Conservation (phyloP, 2,797 vertebrate species). For the Poecilia gillii region DNA sequence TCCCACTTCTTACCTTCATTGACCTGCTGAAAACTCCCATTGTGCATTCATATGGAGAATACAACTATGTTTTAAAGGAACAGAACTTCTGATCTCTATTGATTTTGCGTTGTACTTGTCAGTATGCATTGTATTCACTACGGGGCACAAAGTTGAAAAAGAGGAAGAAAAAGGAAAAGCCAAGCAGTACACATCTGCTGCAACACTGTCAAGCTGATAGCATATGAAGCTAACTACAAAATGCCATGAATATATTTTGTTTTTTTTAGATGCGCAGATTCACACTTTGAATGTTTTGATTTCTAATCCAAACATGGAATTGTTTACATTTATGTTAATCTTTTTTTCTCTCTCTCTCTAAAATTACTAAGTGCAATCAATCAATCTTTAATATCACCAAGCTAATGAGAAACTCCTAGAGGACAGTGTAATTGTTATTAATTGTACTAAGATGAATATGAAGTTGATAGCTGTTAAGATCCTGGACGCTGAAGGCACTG, state of each 20-base stretch:
- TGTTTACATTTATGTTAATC: background rate
- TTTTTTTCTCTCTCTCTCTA: background rate
- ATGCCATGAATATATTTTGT: background rate
- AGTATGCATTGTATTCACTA: background rate
- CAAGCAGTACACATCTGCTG: background rate
- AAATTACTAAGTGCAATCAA: background rate
- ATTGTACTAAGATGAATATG: conserved; percentile 4
- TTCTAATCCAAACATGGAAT: background rate
- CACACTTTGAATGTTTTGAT: background rate
- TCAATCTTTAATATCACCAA: conserved; percentile 4
- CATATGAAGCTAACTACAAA: background rate
- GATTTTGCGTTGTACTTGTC: background rate
- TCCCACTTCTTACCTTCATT: background rate
- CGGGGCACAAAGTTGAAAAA: background rate
- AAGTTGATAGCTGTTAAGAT: conserved; percentile 12
- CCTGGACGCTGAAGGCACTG: conserved; percentile 19
- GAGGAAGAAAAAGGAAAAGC: background rate
- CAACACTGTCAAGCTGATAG: background rate
- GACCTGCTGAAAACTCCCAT: background rate
- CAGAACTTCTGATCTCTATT: background rate
- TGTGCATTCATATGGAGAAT: background rate
- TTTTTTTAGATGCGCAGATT: background rate
- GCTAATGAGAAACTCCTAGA: conserved; percentile 17
- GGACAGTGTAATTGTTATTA: conserved; percentile 11
- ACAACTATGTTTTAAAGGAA: background rate